These are phyloP conservation scores for Distichodus sexfasciatus DNA, from an alignment of 2,797 vertebrate genomes.

Conservation along the genomic window DNA sequence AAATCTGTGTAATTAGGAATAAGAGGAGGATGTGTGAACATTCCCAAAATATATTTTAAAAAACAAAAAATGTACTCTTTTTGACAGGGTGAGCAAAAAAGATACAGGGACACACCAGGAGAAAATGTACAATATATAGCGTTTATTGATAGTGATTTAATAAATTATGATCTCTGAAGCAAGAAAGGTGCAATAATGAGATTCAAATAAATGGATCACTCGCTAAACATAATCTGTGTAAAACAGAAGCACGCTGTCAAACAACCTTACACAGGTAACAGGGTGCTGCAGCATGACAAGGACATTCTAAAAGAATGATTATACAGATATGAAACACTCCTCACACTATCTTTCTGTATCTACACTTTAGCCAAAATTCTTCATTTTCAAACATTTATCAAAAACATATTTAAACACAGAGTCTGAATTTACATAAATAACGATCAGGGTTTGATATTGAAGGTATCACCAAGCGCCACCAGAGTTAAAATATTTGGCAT, in stretches of 20 bases:
- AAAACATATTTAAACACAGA: constrained; percentile 49
- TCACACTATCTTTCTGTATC: constrained; percentile 42
- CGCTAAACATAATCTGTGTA: constrained; percentile 50
- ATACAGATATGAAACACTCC: constrained; percentile 57
- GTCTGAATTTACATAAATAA: constrained; percentile 13
- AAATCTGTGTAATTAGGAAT: no score
- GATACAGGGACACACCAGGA: background rate
- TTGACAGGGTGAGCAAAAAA: background rate
- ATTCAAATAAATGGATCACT: constrained; percentile 62
- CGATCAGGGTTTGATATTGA: constrained; percentile 8
- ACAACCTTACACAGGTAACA: constrained; percentile 47
- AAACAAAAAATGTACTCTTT: no score
- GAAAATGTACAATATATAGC: constrained; percentile 27
- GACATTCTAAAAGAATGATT: constrained; percentile 70
- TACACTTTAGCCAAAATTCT: constrained; percentile 50
- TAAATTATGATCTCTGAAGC: constrained; percentile 72
- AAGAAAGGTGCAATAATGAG: constrained; percentile 61
- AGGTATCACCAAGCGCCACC: constrained; percentile 8
- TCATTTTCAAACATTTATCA: constrained; percentile 54
- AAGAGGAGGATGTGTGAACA: no score
- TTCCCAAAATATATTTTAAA: no score
- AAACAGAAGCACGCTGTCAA: constrained; percentile 52
- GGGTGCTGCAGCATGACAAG: constrained; percentile 64
- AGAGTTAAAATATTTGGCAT: background rate
- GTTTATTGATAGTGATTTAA: constrained; percentile 70